phyloP scores from a whole-genome alignment of 2,797 vertebrate genomes.

The Diceros bicornis region DNA sequence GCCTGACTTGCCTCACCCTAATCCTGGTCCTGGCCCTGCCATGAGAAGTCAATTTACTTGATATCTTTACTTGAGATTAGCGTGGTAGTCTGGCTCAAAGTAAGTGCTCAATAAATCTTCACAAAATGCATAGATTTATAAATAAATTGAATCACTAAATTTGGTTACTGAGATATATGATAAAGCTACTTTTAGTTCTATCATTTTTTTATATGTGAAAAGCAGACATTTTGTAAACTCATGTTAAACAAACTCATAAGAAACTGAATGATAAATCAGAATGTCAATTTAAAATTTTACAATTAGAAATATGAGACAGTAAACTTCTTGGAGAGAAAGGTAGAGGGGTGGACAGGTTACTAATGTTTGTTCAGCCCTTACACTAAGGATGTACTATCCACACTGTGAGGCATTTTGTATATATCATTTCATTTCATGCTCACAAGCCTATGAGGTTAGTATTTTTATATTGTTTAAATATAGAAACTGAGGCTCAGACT shows the following conservation, averaged over 20 bases:
- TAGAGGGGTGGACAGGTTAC: background rate
- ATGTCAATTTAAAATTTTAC: background rate
- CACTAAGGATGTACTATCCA: background rate
- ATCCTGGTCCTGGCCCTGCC: background rate
- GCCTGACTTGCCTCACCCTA: background rate
- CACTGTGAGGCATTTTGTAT: background rate
- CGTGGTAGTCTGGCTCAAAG: background rate
- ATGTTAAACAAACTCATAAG: background rate
- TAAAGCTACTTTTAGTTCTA: background rate
- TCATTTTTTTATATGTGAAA: background rate
- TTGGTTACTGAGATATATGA: background rate
- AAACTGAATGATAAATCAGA: background rate
- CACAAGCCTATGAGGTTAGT: background rate
- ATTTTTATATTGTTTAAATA: background rate
- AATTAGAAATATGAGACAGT: background rate
- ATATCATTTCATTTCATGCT: background rate
- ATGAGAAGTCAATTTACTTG: background rate
- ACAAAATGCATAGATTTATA: background rate
- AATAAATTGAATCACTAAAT: background rate
- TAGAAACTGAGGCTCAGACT: background rate
- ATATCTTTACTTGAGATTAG: background rate
- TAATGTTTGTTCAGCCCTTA: background rate
- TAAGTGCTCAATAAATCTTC: background rate
- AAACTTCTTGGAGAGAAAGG: background rate
- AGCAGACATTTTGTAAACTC: background rate